Conservation (phyloP, 2,797 vertebrate genomes). For the Leuciscus waleckii region DNA sequence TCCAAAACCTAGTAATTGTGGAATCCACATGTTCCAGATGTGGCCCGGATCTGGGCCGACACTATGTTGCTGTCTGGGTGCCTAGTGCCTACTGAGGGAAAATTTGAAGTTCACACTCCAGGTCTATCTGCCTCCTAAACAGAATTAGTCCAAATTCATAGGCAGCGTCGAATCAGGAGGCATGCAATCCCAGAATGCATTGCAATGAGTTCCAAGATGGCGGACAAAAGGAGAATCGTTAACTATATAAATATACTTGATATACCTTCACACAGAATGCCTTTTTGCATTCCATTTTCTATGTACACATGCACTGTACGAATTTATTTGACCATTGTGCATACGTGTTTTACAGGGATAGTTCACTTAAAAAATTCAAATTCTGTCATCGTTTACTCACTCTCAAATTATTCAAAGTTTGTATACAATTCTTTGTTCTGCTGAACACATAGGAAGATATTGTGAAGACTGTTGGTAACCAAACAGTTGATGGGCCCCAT, state of each 20-base stretch:
- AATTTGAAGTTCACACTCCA: background rate
- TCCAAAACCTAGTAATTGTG: background rate
- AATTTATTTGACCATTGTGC: background rate
- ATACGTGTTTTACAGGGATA: background rate
- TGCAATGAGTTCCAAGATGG: background rate
- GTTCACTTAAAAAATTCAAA: too few relatives aligned
- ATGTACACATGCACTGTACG: background rate
- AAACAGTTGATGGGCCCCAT: too few relatives aligned
- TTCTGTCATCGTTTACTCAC: too few relatives aligned
- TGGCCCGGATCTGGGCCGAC: too few relatives aligned
- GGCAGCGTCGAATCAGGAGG: background rate
- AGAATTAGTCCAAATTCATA: background rate
- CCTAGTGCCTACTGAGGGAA: background rate
- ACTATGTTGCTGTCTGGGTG: too few relatives aligned
- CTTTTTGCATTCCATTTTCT: background rate
- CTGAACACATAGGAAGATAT: too few relatives aligned
- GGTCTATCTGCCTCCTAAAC: background rate
- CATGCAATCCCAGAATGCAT: background rate
- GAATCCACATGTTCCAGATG: too few relatives aligned
- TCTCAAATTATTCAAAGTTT: too few relatives aligned
- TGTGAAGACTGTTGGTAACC: too few relatives aligned
- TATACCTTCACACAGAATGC: background rate
- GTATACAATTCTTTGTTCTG: too few relatives aligned
- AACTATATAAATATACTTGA: background rate
- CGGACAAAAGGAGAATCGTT: background rate